Evolutionary conservation across 2,797 vertebrate species (phyloP).

Genomic region (Varecia variegata): DNA sequence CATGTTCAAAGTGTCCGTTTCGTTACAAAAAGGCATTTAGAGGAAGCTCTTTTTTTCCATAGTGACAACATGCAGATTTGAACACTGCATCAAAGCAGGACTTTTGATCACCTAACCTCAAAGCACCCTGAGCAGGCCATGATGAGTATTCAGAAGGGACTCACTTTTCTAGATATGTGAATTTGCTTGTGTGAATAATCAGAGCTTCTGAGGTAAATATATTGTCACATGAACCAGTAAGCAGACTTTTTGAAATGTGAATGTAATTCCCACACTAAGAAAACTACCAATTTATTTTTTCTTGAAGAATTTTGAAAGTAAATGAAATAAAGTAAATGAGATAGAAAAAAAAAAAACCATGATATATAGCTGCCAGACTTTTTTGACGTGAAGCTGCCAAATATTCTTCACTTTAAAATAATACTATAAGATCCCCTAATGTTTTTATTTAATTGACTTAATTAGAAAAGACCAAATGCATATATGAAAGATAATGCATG

Average conservation of each 20-base stretch:
- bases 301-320: slow-evolving; percentile 10
- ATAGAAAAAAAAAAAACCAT: neutral
- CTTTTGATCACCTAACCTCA: neutral
- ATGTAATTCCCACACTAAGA: neutral
- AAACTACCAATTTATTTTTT: neutral
- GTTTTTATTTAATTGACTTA: neutral
- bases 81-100: neutral
- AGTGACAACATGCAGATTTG: neutral
- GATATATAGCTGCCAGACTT: neutral
- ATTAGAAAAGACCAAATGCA: neutral
- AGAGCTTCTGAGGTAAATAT: neutral
- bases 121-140: neutral
- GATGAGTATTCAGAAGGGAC: neutral
- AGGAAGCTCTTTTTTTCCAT: neutral
- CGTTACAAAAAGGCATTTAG: neutral
- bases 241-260: neutral
- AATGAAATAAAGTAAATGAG: neutral
- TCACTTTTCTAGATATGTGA: neutral
- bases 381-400: neutral
- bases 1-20: neutral
- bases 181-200: neutral
- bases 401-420: neutral
- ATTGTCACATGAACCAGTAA: neutral
- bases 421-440: neutral
- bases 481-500: neutral